These are phyloP conservation scores for Eclectus roratus DNA, from an alignment of 2,113 vertebrate species.

Conservation along the genomic window DNA sequence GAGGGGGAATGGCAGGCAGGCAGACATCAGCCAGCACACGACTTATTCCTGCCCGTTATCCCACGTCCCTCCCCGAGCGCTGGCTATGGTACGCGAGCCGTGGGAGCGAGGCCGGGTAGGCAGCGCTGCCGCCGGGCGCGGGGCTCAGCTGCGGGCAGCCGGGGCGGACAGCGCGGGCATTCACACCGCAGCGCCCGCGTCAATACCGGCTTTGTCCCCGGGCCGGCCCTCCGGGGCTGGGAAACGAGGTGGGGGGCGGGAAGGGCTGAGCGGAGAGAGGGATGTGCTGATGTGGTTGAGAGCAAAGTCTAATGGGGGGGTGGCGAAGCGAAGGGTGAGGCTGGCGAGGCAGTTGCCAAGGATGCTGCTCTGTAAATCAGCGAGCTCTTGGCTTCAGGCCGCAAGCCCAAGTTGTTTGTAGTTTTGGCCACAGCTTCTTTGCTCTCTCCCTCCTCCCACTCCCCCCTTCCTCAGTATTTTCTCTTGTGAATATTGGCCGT, in stretches of 20 bases:
- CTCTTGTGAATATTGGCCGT: neutral
- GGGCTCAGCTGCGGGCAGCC: slow-evolving; percentile 74
- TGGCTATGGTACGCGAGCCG: neutral
- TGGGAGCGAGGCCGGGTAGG: slow-evolving; percentile 55
- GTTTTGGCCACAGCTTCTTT: neutral
- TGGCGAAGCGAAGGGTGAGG: neutral
- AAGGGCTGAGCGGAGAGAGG: slow-evolving; percentile 17
- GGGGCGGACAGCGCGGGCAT: slow-evolving; percentile 73
- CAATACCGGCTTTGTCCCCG: slow-evolving; percentile 77
- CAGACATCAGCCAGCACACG: neutral
- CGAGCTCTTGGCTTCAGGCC: slow-evolving; percentile 6
- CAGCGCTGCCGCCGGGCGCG: slow-evolving; percentile 59
- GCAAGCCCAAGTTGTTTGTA: slow-evolving; percentile 27
- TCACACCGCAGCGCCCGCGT: slow-evolving; percentile 66
- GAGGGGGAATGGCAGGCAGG: neutral
- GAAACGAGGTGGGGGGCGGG: slow-evolving; percentile 29
- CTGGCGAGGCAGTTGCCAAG: slow-evolving; percentile 24
- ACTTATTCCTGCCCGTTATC: neutral
- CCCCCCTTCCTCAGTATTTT: neutral
- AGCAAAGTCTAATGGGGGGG: neutral
- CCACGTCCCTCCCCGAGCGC: neutral
- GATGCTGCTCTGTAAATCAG: slow-evolving; percentile 17
- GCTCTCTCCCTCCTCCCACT: neutral
- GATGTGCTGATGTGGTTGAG: slow-evolving; percentile 24
- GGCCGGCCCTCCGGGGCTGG: slow-evolving; percentile 52